Percentiles rank a stretch among this genome's conserved stretches.
phyloP scores from a whole-genome alignment of 2,888 invertebrate genomes.

The Hipparchia semele region DNA sequence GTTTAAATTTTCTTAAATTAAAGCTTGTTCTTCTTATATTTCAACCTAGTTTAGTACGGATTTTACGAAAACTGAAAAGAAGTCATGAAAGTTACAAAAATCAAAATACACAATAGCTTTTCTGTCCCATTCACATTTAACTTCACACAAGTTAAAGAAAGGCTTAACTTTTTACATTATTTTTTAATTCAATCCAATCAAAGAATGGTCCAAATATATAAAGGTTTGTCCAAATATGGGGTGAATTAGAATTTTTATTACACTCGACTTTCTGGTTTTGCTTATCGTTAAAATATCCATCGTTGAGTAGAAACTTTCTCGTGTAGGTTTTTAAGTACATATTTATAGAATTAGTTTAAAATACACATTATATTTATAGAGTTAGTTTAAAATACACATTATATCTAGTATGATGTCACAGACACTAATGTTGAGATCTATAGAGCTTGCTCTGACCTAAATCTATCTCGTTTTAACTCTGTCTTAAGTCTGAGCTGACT shows the following conservation, averaged over 20 bases:
- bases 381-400: too few relatives aligned
- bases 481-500: too few relatives aligned
- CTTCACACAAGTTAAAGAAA: not conserved
- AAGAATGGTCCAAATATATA: constrained; percentile 15
- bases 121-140: not conserved
- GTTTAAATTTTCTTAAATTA: too few relatives aligned
- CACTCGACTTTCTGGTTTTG: constrained; percentile 29
- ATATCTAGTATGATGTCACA: not conserved
- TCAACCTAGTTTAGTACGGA: too few relatives aligned
- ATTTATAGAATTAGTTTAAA: constrained; percentile 10
- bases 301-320: constrained; percentile 27
- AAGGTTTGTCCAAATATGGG: constrained; percentile 19
- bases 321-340: constrained; percentile 21
- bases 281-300: constrained; percentile 25
- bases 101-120: too few relatives aligned
- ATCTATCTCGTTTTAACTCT: too few relatives aligned
- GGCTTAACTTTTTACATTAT: constrained; percentile 11
- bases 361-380: not conserved
- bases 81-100: too few relatives aligned
- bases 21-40: too few relatives aligned
- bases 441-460: too few relatives aligned
- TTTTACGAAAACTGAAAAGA: too few relatives aligned
- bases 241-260: constrained; percentile 31
- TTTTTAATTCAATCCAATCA: constrained; percentile 12
- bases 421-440: not conserved